Base-by-base conservation (phyloP, 1,140 invertebrate genomes). In the Habropoda laboriosa region DNA sequence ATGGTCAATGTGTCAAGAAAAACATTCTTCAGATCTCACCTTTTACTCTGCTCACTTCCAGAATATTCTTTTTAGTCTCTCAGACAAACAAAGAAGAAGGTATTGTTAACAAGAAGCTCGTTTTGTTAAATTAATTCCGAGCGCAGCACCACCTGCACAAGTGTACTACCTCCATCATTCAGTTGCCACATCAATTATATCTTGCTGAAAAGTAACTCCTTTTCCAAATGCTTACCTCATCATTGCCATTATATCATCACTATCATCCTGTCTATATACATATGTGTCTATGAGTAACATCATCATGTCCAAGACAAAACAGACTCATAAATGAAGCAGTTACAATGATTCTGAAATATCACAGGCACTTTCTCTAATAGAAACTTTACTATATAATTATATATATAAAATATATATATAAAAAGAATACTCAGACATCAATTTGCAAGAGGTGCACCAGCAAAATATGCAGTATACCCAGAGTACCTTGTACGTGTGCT, bases 401-500 rank as follows among this genome's bases (percentile, higher is more conserved):
- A n/a, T n/a, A n/a, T n/a, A n/a, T n/a, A n/a, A n/a, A n/a, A n/a
- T n/a, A n/a, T n/a, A n/a, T n/a, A n/a, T n/a, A n/a, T n/a, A n/a
- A n/a, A n/a, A n/a, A n/a, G n/a, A n/a, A n/a, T 32, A 47, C 27
- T 66, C 27, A 21, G 40, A 42, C 27, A 3, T 47, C 30, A 21
- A 49, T 58, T 61, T 42, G n/a, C 42, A 49, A 68, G 21, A 45
- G 63, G 57, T 45, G 47, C 73, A 67, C 72, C 30, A 24, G 38
- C 38, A 35, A 51, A 35, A n/a, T 45, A 42, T 67, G 21, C 63
- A 68, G 27, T 21, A n/a, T n/a, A n/a, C 24, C 40, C 63, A 61
- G 42, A 55, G 60, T 76, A 76, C 73, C 63, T 76, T 76, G 73
- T 67, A 55, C 51, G 63, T 63, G 77, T 79, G 77, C 57, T 73